Percentiles rank a stretch among this genome's conserved stretches.
phyloP scores from a whole-genome alignment of 2,797 vertebrate genomes.

The Rachycentron canadum region DNA sequence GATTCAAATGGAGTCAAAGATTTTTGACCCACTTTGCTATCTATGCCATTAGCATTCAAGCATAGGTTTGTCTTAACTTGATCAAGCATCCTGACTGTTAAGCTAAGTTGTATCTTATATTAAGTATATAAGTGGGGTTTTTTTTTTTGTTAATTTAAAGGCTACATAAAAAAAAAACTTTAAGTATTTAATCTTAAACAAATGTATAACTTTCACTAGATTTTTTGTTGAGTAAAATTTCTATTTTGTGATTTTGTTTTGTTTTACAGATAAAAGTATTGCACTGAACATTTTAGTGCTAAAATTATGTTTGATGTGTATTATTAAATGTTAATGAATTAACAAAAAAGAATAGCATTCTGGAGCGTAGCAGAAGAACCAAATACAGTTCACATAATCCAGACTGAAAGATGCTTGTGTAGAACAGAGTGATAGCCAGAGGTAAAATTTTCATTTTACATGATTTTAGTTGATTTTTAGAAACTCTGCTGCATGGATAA shows the following conservation, averaged over 20 bases:
- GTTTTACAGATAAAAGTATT: background rate
- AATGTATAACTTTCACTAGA: no score
- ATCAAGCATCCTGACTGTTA: no score
- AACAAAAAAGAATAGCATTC: background rate
- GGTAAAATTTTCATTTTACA: slow-evolving; percentile 40
- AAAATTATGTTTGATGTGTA: background rate
- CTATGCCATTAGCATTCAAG: no score
- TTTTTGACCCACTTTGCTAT: no score
- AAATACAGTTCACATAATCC: slow-evolving; percentile 4
- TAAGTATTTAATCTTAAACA: no score
- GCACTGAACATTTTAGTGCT: background rate
- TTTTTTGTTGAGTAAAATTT: background rate
- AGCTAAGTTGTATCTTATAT: no score
- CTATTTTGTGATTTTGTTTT: background rate
- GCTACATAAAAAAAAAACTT: background rate
- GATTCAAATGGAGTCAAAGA: no score
- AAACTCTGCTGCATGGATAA: slow-evolving; percentile 34
- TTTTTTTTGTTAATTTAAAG: no score
- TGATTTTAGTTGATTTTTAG: slow-evolving; percentile 38
- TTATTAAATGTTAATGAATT: slow-evolving; percentile 16
- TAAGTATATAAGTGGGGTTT: no score
- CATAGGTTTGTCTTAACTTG: no score
- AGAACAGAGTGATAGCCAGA: slow-evolving; percentile 39
- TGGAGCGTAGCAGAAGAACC: slow-evolving; percentile 1
- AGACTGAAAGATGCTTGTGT: slow-evolving; percentile 22